Conservation (phyloP, 2,113 vertebrate species). For the Polypterus bichir region DNA sequence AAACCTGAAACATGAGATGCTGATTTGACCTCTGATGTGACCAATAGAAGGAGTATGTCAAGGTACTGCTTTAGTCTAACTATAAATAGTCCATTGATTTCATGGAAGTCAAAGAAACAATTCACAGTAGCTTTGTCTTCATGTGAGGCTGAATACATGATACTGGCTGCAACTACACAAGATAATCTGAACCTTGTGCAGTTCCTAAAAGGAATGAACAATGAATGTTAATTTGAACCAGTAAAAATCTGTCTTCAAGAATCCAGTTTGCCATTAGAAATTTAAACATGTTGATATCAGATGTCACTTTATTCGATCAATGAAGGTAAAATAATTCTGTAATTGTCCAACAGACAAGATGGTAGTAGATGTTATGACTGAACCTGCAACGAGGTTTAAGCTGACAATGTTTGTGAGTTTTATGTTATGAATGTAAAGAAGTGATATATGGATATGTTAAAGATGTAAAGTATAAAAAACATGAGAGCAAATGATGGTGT, state of each 20-base stretch:
- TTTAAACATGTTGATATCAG: constrained; percentile 19
- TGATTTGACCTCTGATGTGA: not conserved
- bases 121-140: no score
- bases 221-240: no score
- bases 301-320: constrained; percentile 3
- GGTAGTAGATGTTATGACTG: constrained; percentile 7
- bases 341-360: constrained; percentile 2
- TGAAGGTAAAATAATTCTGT: not conserved
- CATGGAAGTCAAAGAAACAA: no score
- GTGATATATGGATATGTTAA: no score
- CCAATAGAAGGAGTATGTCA: not conserved
- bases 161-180: no score
- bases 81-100: no score
- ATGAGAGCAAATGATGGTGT: no score
- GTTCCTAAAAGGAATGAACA: no score
- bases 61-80: not conserved
- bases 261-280: constrained; percentile 5
- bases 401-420: constrained; percentile 2
- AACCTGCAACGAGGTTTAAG: constrained; percentile 8
- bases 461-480: no score
- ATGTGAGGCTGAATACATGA: no score
- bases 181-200: no score
- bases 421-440: constrained; percentile 4
- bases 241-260: not conserved
- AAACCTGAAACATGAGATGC: constrained; percentile 4